Evolutionary conservation across 2,797 vertebrate genomes (phyloP).

Genomic region (Synanceia verrucosa): DNA sequence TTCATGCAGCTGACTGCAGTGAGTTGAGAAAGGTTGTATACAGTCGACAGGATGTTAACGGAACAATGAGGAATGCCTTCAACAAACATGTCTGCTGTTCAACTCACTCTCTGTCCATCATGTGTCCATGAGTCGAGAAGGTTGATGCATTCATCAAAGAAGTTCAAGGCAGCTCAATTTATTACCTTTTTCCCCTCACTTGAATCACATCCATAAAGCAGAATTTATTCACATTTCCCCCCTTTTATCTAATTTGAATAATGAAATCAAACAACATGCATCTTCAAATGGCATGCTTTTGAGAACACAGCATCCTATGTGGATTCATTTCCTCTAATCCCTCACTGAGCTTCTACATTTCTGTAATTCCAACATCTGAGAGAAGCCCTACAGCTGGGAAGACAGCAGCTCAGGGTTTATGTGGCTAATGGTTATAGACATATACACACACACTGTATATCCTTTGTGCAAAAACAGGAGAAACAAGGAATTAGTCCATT

Average conservation of each 20-base stretch:
- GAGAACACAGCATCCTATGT: conserved; percentile 44
- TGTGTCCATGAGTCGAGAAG: conserved; percentile 7
- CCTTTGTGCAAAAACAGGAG: conserved; percentile 47
- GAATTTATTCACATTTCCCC: neutral
- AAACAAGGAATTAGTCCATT: conserved; percentile 59
- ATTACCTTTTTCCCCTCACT: neutral
- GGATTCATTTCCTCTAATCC: conserved; percentile 72
- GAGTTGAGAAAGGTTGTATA: conserved; percentile 9
- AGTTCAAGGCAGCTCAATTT: conserved; percentile 9
- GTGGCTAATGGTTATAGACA: conserved; percentile 56
- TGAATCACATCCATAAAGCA: neutral
- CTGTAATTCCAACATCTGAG: conserved; percentile 62
- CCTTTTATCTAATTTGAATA: conserved; percentile 8
- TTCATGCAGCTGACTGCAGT: conserved; percentile 23
- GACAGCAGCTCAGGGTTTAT: conserved; percentile 44
- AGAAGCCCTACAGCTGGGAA: conserved; percentile 45
- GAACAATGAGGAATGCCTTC: neutral
- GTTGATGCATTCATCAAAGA: conserved; percentile 13
- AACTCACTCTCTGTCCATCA: neutral
- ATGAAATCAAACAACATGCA: conserved; percentile 16
- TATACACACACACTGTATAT: neutral
- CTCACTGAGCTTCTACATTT: conserved; percentile 45
- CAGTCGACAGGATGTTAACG: neutral
- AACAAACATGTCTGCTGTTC: neutral
- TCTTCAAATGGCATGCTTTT: conserved; percentile 14